These are phyloP conservation scores for Ommatoiulus sabulosus DNA, from an alignment of 2,888 invertebrate genomes.

Conservation along the genomic window DNA sequence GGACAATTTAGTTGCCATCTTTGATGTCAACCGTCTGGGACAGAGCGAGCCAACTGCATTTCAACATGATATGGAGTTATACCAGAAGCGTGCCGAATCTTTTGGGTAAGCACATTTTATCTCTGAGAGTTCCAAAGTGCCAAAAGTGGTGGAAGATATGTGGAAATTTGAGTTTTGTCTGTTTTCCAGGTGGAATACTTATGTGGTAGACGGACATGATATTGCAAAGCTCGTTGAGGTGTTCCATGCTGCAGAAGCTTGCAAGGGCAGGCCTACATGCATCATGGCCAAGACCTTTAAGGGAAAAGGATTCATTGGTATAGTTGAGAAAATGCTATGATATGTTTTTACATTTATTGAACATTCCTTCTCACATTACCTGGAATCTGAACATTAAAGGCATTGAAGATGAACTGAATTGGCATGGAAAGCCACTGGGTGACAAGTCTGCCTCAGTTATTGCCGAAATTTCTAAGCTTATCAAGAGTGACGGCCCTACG, in stretches of 20 bases:
- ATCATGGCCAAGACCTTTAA: slow-evolving; percentile 96
- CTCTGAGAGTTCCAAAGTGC: no score
- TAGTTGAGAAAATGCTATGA: slow-evolving; percentile 45
- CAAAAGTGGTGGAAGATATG: not conserved
- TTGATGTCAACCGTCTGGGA: slow-evolving; percentile 97
- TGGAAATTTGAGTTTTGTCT: not conserved
- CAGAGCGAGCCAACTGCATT: slow-evolving; percentile 96
- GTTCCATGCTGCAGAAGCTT: slow-evolving; percentile 81
- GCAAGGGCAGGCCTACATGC: slow-evolving; percentile 88
- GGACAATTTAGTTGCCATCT: slow-evolving; percentile 96
- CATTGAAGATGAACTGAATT: slow-evolving; percentile 93
- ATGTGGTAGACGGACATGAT: slow-evolving; percentile 97
- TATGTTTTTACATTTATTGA: not conserved
- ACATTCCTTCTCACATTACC: not conserved
- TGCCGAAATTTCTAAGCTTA: slow-evolving; percentile 70
- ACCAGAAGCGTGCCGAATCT: slow-evolving; percentile 85
- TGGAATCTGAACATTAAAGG: slow-evolving; percentile 70
- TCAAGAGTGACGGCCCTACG: slow-evolving; percentile 77
- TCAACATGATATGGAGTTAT: slow-evolving; percentile 90
- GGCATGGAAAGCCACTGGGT: slow-evolving; percentile 98
- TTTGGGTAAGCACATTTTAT: slow-evolving; percentile 76
- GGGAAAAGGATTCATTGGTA: slow-evolving; percentile 76
- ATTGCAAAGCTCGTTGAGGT: slow-evolving; percentile 91
- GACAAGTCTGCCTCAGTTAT: slow-evolving; percentile 79
- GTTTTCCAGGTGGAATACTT: slow-evolving; percentile 74